Evolutionary conservation across 2,797 vertebrate genomes (phyloP).

Genomic region (Peromyscus eremicus): DNA sequence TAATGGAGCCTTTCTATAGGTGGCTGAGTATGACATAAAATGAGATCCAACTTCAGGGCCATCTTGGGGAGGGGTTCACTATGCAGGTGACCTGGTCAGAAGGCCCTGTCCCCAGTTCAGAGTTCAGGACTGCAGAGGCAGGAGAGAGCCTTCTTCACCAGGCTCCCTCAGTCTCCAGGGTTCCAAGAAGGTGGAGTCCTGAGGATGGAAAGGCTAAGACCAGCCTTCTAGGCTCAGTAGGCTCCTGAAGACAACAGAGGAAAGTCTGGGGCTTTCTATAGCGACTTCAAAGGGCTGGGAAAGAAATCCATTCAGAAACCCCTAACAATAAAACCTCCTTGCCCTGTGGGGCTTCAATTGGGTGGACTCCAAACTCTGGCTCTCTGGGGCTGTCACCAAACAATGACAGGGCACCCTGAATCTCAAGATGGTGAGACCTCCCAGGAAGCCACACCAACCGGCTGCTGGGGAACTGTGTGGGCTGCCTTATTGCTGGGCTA

Average conservation of each 20-base stretch:
- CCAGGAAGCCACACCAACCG: not conserved
- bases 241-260: not conserved
- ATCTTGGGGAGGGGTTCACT: not conserved
- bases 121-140: not conserved
- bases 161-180: not conserved
- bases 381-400: too few relatives aligned
- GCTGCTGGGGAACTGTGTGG: not conserved
- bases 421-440: not conserved
- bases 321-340: rapidly evolving
- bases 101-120: not conserved
- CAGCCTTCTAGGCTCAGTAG: rapidly evolving
- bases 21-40: rapidly evolving
- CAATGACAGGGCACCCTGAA: too few relatives aligned
- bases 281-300: not conserved
- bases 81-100: not conserved
- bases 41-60: too few relatives aligned
- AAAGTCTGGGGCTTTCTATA: not conserved
- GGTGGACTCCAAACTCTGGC: not conserved
- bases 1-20: rapidly evolving
- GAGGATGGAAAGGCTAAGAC: not conserved
- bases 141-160: rapidly evolving
- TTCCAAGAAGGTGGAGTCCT: not conserved
- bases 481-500: not conserved
- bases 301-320: not conserved
- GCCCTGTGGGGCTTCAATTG: not conserved